phyloP scores from a whole-genome alignment of 2,888 invertebrate species.

The Panzeria rudis region DNA sequence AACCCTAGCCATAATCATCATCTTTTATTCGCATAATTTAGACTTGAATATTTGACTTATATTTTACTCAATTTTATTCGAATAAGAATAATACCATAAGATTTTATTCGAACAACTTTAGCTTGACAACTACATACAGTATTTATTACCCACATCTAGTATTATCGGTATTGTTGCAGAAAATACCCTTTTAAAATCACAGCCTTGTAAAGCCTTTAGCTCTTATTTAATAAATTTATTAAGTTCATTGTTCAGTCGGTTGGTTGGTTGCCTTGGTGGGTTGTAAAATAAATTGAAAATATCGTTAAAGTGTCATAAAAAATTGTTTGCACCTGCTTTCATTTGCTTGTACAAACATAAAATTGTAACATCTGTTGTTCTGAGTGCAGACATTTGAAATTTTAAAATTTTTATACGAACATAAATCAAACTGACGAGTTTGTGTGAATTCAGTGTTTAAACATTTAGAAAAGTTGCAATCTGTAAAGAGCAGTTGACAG shows the following conservation, averaged over 20 bases:
- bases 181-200: neutral
- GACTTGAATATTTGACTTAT: too few species aligned
- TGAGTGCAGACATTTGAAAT: neutral
- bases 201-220: neutral
- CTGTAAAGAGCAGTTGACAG: slow-evolving; percentile 26
- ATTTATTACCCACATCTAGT: neutral
- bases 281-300: neutral
- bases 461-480: slow-evolving; percentile 13
- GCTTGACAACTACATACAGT: neutral
- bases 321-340: neutral
- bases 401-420: neutral
- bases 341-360: neutral
- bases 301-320: slow-evolving; percentile 27
- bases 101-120: too few species aligned
- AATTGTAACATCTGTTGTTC: slow-evolving; percentile 5
- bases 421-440: slow-evolving; percentile 13
- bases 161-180: neutral
- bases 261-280: neutral
- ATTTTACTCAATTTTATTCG: too few species aligned
- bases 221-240: neutral
- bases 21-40: too few species aligned
- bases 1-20: too few species aligned
- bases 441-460: slow-evolving; percentile 12
- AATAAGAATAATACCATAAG: too few species aligned
- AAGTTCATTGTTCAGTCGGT: neutral